A percentile compares a stretch with the other conserved stretches of the same genome.
phyloP scores from a whole-genome alignment of 1,140 invertebrate genomes.

The Pachypeltis micranthus region DNA sequence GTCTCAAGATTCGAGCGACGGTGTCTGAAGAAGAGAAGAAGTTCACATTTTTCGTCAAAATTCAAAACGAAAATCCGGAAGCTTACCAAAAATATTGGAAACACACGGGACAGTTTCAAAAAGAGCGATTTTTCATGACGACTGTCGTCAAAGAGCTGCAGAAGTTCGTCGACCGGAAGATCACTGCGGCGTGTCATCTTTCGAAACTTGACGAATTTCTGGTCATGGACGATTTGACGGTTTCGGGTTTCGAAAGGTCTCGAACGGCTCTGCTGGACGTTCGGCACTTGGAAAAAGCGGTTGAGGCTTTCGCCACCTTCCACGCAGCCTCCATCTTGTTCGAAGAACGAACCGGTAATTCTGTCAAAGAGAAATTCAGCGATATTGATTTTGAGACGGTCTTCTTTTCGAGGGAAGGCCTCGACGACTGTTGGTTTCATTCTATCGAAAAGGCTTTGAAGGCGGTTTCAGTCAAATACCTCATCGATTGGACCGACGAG shows the following conservation, averaged over 20 bases:
- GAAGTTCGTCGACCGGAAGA: neutral
- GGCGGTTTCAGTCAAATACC: too few species aligned
- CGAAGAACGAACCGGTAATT: neutral
- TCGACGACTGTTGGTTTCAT: too few species aligned
- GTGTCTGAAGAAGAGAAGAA: conserved; percentile 1
- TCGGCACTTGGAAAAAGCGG: neutral
- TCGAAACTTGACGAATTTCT: conserved; percentile 4
- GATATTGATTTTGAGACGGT: conserved; percentile 7
- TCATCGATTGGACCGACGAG: too few species aligned
- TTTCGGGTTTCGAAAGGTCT: neutral
- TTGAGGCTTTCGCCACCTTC: conserved; percentile 7
- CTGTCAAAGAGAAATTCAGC: neutral
- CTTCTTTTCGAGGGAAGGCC: neutral
- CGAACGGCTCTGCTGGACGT: neutral
- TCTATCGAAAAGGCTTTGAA: too few species aligned
- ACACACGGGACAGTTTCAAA: neutral
- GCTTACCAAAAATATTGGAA: conserved; percentile 1
- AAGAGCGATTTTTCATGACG: conserved; percentile 8
- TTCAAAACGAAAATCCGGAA: neutral
- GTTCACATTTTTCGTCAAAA: conserved; percentile 5
- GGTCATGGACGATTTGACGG: neutral
- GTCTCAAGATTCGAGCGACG: neutral
- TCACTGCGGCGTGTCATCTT: conserved; percentile 6
- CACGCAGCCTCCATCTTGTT: neutral
- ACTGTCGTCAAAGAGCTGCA: neutral